These are phyloP conservation scores for Oopsacas minuta DNA, from an alignment of 37 sponge, comb jelly and placozoan genomes.

Conservation along the genomic window DNA sequence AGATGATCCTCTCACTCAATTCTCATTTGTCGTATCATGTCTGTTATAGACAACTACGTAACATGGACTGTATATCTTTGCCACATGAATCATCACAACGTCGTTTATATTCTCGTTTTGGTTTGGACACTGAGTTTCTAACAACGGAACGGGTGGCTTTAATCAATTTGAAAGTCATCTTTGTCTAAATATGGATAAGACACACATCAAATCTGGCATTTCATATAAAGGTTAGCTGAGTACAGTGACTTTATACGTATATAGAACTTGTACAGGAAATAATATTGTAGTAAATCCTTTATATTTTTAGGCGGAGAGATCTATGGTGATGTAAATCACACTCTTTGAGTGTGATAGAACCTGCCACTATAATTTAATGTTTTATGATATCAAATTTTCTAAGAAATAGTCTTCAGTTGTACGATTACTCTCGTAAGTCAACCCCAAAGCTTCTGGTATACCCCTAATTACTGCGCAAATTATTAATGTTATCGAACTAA, in stretches of 20 bases:
- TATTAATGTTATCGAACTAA: too few relatives aligned
- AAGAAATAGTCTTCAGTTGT: background rate
- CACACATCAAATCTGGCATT: background rate
- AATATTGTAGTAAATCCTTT: background rate
- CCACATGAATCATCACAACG: too few relatives aligned
- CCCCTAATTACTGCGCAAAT: too few relatives aligned
- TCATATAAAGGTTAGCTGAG: background rate
- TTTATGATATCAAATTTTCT: background rate
- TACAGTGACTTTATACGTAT: too few relatives aligned
- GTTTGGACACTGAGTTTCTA: background rate
- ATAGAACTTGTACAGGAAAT: too few relatives aligned
- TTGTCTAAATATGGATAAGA: background rate
- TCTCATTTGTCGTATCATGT: background rate
- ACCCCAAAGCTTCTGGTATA: too few relatives aligned
- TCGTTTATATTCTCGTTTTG: too few relatives aligned
- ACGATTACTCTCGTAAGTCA: background rate
- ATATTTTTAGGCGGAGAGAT: background rate
- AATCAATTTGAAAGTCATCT: too few relatives aligned
- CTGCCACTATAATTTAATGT: background rate
- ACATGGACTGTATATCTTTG: too few relatives aligned
- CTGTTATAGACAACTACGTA: background rate
- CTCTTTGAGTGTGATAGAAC: background rate
- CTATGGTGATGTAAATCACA: background rate
- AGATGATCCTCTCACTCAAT: background rate
- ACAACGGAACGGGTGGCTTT: background rate